Base-by-base conservation (phyloP, 2,888 invertebrate genomes). In the Lutraria lutraria region DNA sequence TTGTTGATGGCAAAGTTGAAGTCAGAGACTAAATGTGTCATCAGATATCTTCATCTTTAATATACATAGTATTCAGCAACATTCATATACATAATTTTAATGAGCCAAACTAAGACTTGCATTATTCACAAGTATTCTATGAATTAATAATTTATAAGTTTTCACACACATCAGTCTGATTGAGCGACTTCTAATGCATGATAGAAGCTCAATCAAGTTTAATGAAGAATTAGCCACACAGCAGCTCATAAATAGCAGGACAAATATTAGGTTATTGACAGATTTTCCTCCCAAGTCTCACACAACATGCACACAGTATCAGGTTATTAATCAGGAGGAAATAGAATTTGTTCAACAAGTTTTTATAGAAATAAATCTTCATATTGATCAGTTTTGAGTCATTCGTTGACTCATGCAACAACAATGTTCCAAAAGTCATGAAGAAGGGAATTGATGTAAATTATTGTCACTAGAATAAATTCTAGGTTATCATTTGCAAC, bases 331-430 rank as follows among this genome's bases (percentile, higher is more conserved):
- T 85, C 56, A 60, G 60, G 52, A 63, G 43, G 80, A 87, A 88
- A 88, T 81, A 83, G 79, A 76, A 34, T 76, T 88, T 60, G 84
- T 88, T 88, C 88, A 88, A 88, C 88, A 84, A 83, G 88, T 84
- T 88, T 76, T 76, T 83, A 60, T 79, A 13, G 60, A 54, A 79
- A 63, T 34, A 60, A 84, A 81, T 81, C 80, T 53, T 63, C 29
- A 19, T 88, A 88, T 88, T 84, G 88, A 88, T 88, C 56, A 34
- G 15, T 76, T 76, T 76, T 76, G 76, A 76, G 76, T 76, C 76
- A 76, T 19, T 0, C 15, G 15, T 76, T 76, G 76, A 76, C 76
- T 76, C 76, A 76, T 31, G 29, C 13, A 25, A 31, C 15, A 31
- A 76, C 29, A 76, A 76, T 76, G 76, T 21, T 76, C 34, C 31